These are phyloP conservation scores for Crotophaga sulcirostris DNA, from an alignment of 2,113 vertebrate species.

Conservation along the genomic window DNA sequence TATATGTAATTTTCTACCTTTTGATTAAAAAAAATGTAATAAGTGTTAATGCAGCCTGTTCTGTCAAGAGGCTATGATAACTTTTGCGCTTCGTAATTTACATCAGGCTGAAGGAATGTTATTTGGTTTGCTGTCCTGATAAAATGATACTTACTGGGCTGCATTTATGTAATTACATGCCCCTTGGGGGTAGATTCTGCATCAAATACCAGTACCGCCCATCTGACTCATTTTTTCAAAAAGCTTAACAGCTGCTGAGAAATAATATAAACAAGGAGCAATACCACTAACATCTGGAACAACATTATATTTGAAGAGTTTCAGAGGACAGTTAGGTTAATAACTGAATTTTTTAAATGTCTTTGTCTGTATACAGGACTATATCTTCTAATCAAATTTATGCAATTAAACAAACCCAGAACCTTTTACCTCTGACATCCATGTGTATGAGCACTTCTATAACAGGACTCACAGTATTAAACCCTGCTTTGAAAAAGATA, in stretches of 20 bases:
- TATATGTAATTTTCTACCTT: background rate
- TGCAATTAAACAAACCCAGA: background rate
- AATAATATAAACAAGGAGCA: conserved; percentile 56
- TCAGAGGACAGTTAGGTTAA: background rate
- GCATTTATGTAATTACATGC: conserved; percentile 52
- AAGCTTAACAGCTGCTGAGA: conserved; percentile 70
- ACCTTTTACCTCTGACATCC: background rate
- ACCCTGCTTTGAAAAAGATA: background rate
- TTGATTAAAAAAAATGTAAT: background rate
- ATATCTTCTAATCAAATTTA: background rate
- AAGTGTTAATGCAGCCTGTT: conserved; percentile 5
- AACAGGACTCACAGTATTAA: background rate
- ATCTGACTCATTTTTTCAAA: conserved; percentile 77
- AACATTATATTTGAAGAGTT: background rate
- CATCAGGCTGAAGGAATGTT: conserved; percentile 39
- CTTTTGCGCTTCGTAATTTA: background rate
- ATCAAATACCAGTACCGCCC: conserved; percentile 74
- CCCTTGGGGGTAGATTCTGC: conserved; percentile 42
- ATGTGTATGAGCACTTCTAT: background rate
- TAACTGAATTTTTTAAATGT: background rate
- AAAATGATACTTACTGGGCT: conserved; percentile 51
- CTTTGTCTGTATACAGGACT: background rate
- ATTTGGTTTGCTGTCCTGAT: conserved; percentile 14
- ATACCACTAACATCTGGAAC: conserved; percentile 45
- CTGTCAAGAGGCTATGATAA: conserved; percentile 8